Percentiles rank a stretch among this genome's conserved stretches.
Conservation (phyloP, 1,140 invertebrate genomes). For the Scaptomyza graminum region DNA sequence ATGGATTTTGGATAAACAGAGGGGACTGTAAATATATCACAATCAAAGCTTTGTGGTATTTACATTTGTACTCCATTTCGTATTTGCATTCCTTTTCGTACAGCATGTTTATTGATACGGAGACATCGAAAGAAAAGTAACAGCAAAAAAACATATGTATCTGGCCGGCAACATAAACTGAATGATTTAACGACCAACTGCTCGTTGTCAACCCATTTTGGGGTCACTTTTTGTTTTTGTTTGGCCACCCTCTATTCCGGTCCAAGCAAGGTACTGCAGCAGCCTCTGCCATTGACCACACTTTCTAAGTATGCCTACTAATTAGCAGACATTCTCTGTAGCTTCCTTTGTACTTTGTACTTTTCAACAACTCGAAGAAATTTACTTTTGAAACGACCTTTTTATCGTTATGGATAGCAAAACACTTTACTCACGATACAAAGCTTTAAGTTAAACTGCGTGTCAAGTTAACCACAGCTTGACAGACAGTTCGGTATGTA, state of each 20-base stretch:
- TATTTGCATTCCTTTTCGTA: not conserved
- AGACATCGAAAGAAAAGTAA: not conserved
- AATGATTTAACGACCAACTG: constrained; percentile 18
- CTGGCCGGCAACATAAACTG: constrained; percentile 27
- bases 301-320: constrained; percentile 32
- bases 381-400: too few relatives aligned
- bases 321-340: constrained; percentile 10
- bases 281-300: not conserved
- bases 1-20: too few relatives aligned
- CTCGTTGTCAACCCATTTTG: constrained; percentile 11
- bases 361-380: not conserved
- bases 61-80: too few relatives aligned
- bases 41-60: too few relatives aligned
- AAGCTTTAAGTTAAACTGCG: not conserved
- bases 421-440: not conserved
- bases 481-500: not conserved
- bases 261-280: not conserved
- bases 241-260: not conserved
- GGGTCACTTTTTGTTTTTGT: not conserved
- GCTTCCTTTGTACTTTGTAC: not conserved
- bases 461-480: not conserved
- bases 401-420: too few relatives aligned
- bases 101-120: constrained; percentile 1
- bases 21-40: too few relatives aligned
- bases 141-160: constrained; percentile 2